Conservation (phyloP, 2,113 vertebrate species). For the Tinamus guttatus region DNA sequence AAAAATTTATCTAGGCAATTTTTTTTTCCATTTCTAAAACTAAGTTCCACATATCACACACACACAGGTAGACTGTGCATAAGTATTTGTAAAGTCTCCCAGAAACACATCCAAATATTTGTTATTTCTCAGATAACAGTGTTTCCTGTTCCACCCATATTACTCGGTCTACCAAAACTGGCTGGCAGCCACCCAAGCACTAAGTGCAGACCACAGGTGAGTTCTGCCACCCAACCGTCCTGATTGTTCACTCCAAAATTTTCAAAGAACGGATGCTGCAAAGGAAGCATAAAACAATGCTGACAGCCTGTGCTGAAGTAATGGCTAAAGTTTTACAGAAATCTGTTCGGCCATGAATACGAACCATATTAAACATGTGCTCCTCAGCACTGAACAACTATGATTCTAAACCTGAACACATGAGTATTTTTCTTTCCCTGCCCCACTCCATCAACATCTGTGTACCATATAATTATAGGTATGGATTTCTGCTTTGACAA, state of each 20-base stretch:
- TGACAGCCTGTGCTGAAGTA: not conserved
- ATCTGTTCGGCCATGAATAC: not conserved
- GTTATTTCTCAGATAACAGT: constrained; percentile 16
- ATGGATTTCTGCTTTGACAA: not conserved
- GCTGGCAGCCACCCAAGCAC: not conserved
- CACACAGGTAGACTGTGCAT: not conserved
- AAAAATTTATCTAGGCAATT: too few relatives aligned
- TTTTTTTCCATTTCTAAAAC: not conserved
- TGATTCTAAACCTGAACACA: not conserved
- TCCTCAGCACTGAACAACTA: not conserved
- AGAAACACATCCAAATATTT: not conserved
- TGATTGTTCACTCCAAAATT: not conserved
- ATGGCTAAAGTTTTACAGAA: not conserved
- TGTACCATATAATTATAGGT: rapidly evolving
- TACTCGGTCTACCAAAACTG: not conserved
- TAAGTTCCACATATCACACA: constrained; percentile 5
- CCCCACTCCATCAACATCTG: not conserved
- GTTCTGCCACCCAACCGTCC: not conserved
- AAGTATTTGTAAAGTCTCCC: not conserved
- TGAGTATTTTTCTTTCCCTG: not conserved
- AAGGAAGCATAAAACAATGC: not conserved
- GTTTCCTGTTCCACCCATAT: not conserved
- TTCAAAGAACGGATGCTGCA: not conserved
- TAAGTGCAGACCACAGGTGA: not conserved
- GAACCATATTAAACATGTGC: not conserved